Evolutionary conservation across 2,888 invertebrate species (phyloP), one percentile per base, ranked within the genome.

Genomic region (Drosophila subquinaria): DNA sequence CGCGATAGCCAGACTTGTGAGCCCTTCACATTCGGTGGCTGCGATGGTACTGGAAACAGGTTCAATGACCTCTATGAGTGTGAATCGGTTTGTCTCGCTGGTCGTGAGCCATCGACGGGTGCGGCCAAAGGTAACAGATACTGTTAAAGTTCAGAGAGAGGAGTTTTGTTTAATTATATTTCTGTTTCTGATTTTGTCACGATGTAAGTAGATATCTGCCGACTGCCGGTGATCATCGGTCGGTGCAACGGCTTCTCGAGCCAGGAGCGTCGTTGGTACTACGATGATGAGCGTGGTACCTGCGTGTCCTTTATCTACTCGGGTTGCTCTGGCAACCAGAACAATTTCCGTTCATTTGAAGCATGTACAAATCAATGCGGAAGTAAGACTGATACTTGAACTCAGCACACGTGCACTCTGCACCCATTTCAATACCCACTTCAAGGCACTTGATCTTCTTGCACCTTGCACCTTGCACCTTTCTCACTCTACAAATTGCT

Each of bases 271-370:
- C 95, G 96, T 90, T 97, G 95, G 95, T 95, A 95, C 94, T 97
- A 95, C 93, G 95, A 96, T 92, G 94, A 94, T 76, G 93, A 93
- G 56, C 93, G 94, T 80, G 95, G 94, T 80, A 95, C 95, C 89
- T 98, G 98, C 93, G 93, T 95, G 79, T 94, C 95, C 62, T 98
- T 98, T 94, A 94, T 95, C 90, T 98, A 96, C 94, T 95, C 95
- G 78, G 98, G 98, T 93, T 98, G 98, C 93, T 96, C 95, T 75
- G 98, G 97, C 88, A 97, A 97, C 93, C 94, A 94, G 90, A 98
- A 98, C 94, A 96, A 96, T 94, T 97, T 97, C 95, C 94, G 93
- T 92, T 95, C 95, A 63, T 95, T 95, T 93, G 94, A 95, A 86
- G 94, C 95, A 89, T 97, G 97, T 93, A 93, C 94, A 90, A 93